Base-by-base conservation (phyloP, 1,140 invertebrate species). In the Mamestra configurata region DNA sequence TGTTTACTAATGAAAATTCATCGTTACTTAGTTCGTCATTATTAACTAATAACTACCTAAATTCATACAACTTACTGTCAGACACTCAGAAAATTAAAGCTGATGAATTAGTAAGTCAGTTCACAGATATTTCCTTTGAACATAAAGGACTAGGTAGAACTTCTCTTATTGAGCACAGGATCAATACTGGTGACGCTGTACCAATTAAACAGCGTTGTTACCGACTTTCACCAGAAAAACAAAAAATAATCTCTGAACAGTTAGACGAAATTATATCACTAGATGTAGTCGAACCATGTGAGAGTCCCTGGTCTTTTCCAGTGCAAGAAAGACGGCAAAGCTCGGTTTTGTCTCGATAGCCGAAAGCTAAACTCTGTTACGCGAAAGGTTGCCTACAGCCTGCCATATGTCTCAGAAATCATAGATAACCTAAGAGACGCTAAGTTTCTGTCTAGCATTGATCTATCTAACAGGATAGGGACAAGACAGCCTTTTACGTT, bases 401-500 rank as follows among this genome's bases (percentile, higher is more conserved):
- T 51, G 13, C 49, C 49, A 18, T 51, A 51, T n/a, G 18, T 51
- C 4, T 20, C 49, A 0, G 49, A 51, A 51, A 51, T 51, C 4
- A 4, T 51, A 7, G 49, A 51, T 20, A 51, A 51, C 8, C 18
- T 51, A 20, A n/a, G 18, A 1, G 49, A 51, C 7, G 49, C 49
- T 18, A 84, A 78, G 43, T 93, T 75, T 75, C 71, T 94, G 15
- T 84, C 82, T 0, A 82, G 81, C 13, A 81, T 93, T 3, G 91
- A 94, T 84, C 71, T 94, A 15, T 80, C 73, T 6, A 79, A 80
- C 35, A 73, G 13, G 80, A 57, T 73, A 85, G 64, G 80, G 83
- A 61, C 31, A 87, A 88, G 71, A 91, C 88, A 0, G 89, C 89
- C 0, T 90, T 91, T 80, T 80, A 82, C 0, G 76, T 90, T 8